These are phyloP conservation scores for Microcebus murinus DNA, from an alignment of 2,113 vertebrate genomes.

Conservation along the genomic window DNA sequence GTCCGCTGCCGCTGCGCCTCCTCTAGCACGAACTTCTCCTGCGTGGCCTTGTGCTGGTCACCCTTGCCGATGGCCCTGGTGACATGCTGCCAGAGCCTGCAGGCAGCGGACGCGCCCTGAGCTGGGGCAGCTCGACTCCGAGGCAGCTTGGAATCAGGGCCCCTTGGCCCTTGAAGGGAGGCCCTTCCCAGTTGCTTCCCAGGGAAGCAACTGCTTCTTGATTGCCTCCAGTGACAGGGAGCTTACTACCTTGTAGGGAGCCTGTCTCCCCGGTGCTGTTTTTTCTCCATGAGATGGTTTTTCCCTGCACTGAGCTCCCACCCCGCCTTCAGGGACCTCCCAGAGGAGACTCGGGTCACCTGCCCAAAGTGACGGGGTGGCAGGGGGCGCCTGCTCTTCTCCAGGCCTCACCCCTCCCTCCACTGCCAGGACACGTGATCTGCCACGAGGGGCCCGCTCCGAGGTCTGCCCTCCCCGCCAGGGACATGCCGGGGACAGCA, in stretches of 20 bases:
- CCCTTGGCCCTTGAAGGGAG: background rate
- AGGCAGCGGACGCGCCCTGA: conserved; percentile 76
- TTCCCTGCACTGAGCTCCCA: background rate
- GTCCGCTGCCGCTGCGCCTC: conserved; percentile 92
- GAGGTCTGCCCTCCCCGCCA: background rate
- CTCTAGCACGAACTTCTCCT: conserved; percentile 95
- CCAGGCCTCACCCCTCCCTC: background rate
- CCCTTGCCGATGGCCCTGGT: conserved; percentile 93
- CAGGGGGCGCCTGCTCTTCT: background rate
- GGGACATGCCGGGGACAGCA: background rate
- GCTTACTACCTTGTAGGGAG: background rate
- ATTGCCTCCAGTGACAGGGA: background rate
- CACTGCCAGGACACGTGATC: background rate
- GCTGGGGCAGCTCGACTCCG: conserved; percentile 42
- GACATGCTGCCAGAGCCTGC: conserved; percentile 95
- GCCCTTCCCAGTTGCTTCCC: background rate
- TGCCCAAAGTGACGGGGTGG: too few species aligned
- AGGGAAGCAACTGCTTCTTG: background rate
- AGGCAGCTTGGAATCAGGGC: background rate
- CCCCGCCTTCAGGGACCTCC: background rate
- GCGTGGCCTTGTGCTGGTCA: conserved; percentile 93
- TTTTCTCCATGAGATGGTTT: background rate
- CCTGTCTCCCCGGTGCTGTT: background rate
- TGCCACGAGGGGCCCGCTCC: fast-evolving
- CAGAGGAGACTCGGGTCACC: background rate